Conservation (phyloP, 2,797 vertebrate genomes). For the Argyrosomus regius region DNA sequence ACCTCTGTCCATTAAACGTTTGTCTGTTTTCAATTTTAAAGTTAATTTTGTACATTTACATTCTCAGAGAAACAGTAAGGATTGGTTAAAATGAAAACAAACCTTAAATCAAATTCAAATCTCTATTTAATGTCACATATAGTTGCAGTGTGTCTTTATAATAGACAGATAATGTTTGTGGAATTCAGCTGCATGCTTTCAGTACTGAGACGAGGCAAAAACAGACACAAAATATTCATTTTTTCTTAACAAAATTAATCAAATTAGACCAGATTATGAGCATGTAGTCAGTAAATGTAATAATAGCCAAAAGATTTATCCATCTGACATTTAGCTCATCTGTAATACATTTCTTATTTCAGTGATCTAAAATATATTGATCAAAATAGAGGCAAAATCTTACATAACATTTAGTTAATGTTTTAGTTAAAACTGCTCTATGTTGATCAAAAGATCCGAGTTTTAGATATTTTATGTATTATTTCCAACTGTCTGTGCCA, state of each 20-base stretch:
- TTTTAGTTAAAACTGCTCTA: background rate
- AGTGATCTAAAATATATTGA: background rate
- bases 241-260: background rate
- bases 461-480: background rate
- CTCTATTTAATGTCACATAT: background rate
- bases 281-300: background rate
- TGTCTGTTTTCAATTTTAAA: background rate
- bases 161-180: background rate
- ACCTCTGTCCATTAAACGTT: background rate
- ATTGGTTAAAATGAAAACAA: background rate
- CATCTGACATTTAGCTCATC: background rate
- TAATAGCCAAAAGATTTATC: background rate
- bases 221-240: background rate
- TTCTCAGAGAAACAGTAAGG: background rate
- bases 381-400: background rate
- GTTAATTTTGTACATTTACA: background rate
- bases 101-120: fast-evolving
- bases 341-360: background rate
- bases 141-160: background rate
- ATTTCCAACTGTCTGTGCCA: background rate
- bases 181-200: background rate
- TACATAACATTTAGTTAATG: background rate
- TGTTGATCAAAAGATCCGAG: background rate
- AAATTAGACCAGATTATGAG: background rate
- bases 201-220: too few relatives aligned